phyloP scores from a whole-genome alignment of 1,140 invertebrate genomes.

The Pachyrhynchus sulphureomaculatus region DNA sequence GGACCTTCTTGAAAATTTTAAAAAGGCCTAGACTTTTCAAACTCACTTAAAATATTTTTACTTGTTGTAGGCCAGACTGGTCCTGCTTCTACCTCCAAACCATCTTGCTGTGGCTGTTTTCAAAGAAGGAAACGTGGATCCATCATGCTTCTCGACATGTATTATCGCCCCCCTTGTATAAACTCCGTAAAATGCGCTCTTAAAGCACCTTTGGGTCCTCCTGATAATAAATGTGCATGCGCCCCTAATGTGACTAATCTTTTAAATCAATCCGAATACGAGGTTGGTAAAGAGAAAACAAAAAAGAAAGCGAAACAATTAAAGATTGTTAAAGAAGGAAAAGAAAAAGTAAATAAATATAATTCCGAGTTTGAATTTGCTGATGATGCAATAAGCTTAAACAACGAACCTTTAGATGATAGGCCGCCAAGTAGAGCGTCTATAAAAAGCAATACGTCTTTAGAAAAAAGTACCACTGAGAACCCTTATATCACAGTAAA shows the following conservation, averaged over 20 bases:
- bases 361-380: slow-evolving; percentile 58
- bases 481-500: slow-evolving; percentile 60
- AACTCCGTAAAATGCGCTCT: slow-evolving; percentile 41
- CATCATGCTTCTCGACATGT: slow-evolving; percentile 48
- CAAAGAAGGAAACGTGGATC: slow-evolving; percentile 46
- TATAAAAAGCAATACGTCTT: slow-evolving; percentile 24
- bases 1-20: background rate
- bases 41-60: slow-evolving; percentile 14
- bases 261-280: slow-evolving; percentile 47
- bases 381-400: slow-evolving; percentile 58
- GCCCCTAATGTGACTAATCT: slow-evolving; percentile 38
- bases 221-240: slow-evolving; percentile 44
- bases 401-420: slow-evolving; percentile 40
- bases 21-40: background rate
- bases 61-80: slow-evolving; percentile 49
- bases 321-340: slow-evolving; percentile 20
- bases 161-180: slow-evolving; percentile 36
- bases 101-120: slow-evolving; percentile 49
- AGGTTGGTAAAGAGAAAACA: slow-evolving; percentile 40
- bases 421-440: slow-evolving; percentile 23
- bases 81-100: slow-evolving; percentile 50
- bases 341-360: slow-evolving; percentile 34
- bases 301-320: slow-evolving; percentile 35
- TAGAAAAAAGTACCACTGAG: slow-evolving; percentile 32
- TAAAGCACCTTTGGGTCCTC: slow-evolving; percentile 47